Base-by-base conservation (phyloP, 1,140 invertebrate species). In the Cherax quadricarinatus region DNA sequence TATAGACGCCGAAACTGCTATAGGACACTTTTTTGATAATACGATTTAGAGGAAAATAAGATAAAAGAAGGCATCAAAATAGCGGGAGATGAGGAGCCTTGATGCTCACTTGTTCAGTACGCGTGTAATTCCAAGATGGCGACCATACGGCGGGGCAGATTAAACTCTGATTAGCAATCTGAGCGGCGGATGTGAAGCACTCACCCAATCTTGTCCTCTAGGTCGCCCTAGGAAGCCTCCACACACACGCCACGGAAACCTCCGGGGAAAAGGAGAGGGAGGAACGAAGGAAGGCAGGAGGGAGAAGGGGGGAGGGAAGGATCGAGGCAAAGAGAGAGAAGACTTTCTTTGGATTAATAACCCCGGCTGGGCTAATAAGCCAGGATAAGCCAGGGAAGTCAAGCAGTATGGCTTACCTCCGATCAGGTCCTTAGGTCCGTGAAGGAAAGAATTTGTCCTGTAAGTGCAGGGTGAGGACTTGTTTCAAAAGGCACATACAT, bases 41-140 rank as follows among this genome's bases (percentile, higher is more conserved):
- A 10, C 6, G 53, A 14, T 9, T 57, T 57, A 10, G 24, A 49
- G 53, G 81, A 18, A 49, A 51, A 49, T 24, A 82, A 30, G 49
- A 51, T 48, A 51, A 60, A 24, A 41, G 48, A 51, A 18, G 53
- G 48, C 24, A 18, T 21, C 12, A 49, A 57, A 24, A 49, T 24
- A 21, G 7, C n/a, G 18, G 51, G 81, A 66, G 62, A 21, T 1
- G 62, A 21, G 62, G 62, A 21, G 79, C 14, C 79, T 51, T 21
- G 79, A 81, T 51, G 78, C 91, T 92, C 91, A 92, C 85, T 92
- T 87, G 84, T 92, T 92, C 84, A 92, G 57, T 51, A 73, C 62
- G 85, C 91, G 85, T 92, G 91, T 87, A 92, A 87, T 92, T 80
- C 86, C 86, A 92, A 92, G 85, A 92, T 92, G 91, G 90, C 90